phyloP scores from a whole-genome alignment of 2,113 vertebrate genomes.

The Daubentonia madagascariensis region DNA sequence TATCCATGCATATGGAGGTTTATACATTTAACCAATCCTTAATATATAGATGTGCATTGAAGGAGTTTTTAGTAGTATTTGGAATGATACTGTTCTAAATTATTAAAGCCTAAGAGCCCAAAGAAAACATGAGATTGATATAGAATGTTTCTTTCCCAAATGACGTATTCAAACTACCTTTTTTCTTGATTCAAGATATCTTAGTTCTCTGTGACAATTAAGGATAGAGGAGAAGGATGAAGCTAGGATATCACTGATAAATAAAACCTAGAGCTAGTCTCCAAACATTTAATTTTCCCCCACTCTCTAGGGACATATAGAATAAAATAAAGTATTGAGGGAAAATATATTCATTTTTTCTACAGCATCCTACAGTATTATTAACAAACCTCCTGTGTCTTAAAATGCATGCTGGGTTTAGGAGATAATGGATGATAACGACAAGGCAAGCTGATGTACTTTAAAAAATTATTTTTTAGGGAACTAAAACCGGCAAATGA shows the following conservation, averaged over 20 bases:
- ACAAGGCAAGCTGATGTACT: conserved; percentile 35
- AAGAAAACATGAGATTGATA: background rate
- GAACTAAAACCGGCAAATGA: conserved; percentile 52
- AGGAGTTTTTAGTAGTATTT: background rate
- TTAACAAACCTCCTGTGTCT: conserved; percentile 17
- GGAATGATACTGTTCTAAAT: background rate
- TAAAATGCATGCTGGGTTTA: conserved; percentile 40
- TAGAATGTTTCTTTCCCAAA: background rate
- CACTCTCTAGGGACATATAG: background rate
- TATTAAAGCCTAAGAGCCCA: background rate
- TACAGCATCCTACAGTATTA: background rate
- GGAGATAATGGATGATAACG: conserved; percentile 43
- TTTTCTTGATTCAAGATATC: background rate
- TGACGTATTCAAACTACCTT: background rate
- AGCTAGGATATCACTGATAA: background rate
- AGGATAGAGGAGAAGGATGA: background rate
- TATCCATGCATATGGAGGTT: background rate
- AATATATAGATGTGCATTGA: background rate
- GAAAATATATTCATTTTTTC: background rate
- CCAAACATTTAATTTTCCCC: background rate
- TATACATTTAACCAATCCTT: background rate
- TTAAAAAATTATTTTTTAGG: conserved; percentile 64
- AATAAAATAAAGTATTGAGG: conserved; percentile 5
- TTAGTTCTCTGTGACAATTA: conserved; percentile 7
- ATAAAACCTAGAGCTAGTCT: conserved; percentile 6